Percentiles rank a stretch among this genome's conserved stretches.
Evolutionary conservation across 2,113 vertebrate species (phyloP).

Genomic region (Megaceryle torquata): DNA sequence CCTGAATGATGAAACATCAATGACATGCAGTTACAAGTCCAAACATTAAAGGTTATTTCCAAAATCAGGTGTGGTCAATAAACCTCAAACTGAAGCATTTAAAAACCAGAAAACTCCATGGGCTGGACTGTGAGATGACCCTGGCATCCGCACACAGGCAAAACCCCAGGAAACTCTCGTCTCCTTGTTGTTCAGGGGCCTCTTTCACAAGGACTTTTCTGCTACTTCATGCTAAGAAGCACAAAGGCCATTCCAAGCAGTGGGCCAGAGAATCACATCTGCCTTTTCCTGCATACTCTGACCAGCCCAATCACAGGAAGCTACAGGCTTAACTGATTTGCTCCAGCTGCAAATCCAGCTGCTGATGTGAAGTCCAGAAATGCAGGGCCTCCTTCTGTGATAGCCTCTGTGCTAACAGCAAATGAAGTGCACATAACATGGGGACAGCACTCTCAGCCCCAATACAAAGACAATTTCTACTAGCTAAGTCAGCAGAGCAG

Average conservation of each 20-base stretch:
- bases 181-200: not conserved
- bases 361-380: not conserved
- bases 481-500: not conserved
- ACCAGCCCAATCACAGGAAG: not conserved
- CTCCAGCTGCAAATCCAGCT: slow-evolving; percentile 6
- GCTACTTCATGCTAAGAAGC: not conserved
- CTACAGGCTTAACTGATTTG: not conserved
- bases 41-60: not conserved
- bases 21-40: not conserved
- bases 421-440: not conserved
- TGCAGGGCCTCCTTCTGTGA: not conserved
- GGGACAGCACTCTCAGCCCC: not conserved
- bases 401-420: not conserved
- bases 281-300: not conserved
- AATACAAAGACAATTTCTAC: not conserved
- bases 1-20: not conserved
- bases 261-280: not conserved
- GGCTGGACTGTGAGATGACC: not conserved
- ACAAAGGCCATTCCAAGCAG: not conserved
- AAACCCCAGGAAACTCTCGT: not conserved
- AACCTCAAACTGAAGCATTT: not conserved
- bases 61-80: slow-evolving; percentile 1
- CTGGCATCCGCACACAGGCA: not conserved
- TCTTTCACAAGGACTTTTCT: not conserved
- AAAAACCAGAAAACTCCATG: not conserved